Evolutionary conservation across 2,888 invertebrate species (phyloP), one percentile per base, ranked within the genome.

Genomic region (Pyrrhosoma nymphula): DNA sequence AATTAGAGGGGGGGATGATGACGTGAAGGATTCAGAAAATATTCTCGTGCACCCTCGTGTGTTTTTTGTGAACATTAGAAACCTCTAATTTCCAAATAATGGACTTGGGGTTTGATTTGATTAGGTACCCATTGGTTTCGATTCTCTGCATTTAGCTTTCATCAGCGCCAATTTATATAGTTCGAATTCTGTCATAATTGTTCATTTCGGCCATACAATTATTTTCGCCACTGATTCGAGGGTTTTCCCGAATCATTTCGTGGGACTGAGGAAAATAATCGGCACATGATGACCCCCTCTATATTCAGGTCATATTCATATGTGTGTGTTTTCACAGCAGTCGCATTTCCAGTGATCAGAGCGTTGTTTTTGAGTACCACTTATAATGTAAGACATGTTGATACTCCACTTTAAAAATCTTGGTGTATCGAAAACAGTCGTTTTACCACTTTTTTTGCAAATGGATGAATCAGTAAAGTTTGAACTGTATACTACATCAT

Each of bases 131-230:
- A 89, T 55, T 56, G 89, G 89, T 89, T n/a, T 56, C 89, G n/a
- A 55, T 55, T 89, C 89, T 89, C 89, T 89, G 39, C 89, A 89
- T 35, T 89, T 89, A 89, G 47, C 89, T 89, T 26, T 55, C 89
- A 20, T 89, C 89, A 89, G 26, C 56, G 47, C 56, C 55, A 89
- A 89, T 89, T 89, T 89, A 56, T n/a, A 56, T 35, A 35, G 47
- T 89, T 89, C 89, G 89, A 18, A 89, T 89, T 26, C 56, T 3
- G 26, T 89, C 89, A 56, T 89, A 89, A 89, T 89, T 89, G 56
- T 89, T 89, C 89, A 56, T 55, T 26, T 12, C 89, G 6, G n/a
- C 55, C n/a, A 55, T 89, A 18, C 55, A 56, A 56, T 88, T 88
- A 88, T 89, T 89, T 26, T 56, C 89, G 55, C 35, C 26, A 89